Base-by-base conservation (phyloP, 2,797 vertebrate genomes). In the Luscinia megarhynchos region DNA sequence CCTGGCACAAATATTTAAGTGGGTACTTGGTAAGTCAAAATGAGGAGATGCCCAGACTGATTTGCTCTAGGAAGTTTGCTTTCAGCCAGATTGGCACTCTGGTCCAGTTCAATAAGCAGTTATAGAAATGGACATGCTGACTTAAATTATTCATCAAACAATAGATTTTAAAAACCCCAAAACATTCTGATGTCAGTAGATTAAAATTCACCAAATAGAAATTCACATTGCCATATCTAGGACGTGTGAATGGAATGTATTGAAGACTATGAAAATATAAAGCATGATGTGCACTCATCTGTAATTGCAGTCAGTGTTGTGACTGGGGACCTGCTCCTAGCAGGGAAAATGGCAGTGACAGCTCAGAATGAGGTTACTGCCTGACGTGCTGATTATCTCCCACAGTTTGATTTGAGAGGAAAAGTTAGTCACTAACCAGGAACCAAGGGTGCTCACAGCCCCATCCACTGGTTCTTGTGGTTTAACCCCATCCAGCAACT, bases 101-200 rank as follows among this genome's bases (percentile, higher is more conserved):
- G 38, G 43, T 84, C 66, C 62, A 69, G 43, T 55, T 88, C 58
- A 78, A 64, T 75, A 61, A 78, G 24, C 41, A 61, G 24, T 68
- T 55, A 75, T 55, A 88, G 75, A 87, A 81, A 36, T 7, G 15
- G 43, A 75, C 69, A 76, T 4, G 4, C 9, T 92, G 46, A 57
- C 36, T 87, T 84, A 93, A 86, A 91, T 91, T 80, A 83, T 91
- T 92, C 11, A 91, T 86, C 62, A 66, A 88, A 41, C 6, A 55
- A 10, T 22, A 81, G 40, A 58, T 62, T 61, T 15, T 29, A 70
- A 84, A 84, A 22, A 0, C 1, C 14, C 8, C 7, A 2, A 63
- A 69, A 34, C 10, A 45, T 7, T 18, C 50, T 3, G 16, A 18
- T 66, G 15, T 27, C 45, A 51, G 20, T 72, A 77, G n/a, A 24